Evolutionary conservation across 2,113 vertebrate species (phyloP).

Genomic region (Centropus bengalensis): DNA sequence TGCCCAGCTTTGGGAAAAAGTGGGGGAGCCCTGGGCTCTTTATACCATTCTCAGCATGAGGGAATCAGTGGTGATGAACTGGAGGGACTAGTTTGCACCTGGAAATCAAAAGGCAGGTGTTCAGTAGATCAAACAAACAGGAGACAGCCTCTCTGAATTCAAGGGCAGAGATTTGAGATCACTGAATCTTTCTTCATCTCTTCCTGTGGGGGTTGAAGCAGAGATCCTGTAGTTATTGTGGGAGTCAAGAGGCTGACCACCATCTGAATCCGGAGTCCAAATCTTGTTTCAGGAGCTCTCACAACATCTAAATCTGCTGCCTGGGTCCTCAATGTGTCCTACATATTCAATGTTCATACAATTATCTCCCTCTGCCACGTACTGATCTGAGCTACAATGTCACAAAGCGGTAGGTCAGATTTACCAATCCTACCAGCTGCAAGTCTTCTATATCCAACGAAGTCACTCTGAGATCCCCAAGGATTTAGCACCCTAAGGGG

Average conservation of each 20-base stretch:
- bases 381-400: neutral
- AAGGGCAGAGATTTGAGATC: neutral
- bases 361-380: neutral
- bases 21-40: neutral
- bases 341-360: neutral
- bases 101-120: neutral
- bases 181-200: neutral
- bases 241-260: neutral
- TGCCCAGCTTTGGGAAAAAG: neutral
- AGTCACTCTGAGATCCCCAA: neutral
- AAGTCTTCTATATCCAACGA: neutral
- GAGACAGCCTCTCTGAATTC: neutral
- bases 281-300: neutral
- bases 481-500: neutral
- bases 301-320: neutral
- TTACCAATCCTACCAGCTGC: neutral
- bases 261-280: neutral
- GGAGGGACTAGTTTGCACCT: neutral
- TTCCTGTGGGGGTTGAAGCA: neutral
- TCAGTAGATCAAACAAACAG: neutral
- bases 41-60: accelerated
- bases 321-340: neutral
- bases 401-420: neutral
- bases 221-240: neutral
- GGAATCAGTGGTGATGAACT: neutral